These are phyloP conservation scores for Balearica regulorum DNA, from an alignment of 2,797 vertebrate species.

Conservation along the genomic window DNA sequence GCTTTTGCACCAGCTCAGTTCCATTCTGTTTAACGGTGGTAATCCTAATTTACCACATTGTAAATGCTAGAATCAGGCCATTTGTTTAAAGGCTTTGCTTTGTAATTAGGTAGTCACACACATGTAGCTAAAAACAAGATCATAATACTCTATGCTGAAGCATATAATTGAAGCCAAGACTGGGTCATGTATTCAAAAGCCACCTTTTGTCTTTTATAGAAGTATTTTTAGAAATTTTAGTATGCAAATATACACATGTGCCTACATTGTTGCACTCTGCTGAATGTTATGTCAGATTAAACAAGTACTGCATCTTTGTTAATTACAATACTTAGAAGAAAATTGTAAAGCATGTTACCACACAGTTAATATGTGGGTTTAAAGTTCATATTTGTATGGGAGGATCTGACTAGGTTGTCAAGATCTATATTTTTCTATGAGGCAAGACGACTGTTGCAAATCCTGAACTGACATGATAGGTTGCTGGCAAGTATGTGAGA, in stretches of 20 bases:
- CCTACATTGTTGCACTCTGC: conserved; percentile 30
- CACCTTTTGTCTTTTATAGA: conserved; percentile 61
- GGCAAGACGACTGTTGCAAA: not conserved
- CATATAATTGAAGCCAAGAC: conserved; percentile 65
- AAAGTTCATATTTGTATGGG: not conserved
- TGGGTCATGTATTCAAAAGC: conserved; percentile 50
- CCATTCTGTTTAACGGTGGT: not conserved
- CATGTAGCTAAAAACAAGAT: conserved; percentile 63
- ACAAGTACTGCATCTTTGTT: conserved; percentile 7
- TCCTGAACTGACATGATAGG: not conserved
- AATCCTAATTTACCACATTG: not conserved
- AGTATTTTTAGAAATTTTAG: conserved; percentile 66
- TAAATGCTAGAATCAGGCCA: not conserved
- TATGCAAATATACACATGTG: conserved; percentile 72
- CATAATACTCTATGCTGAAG: conserved; percentile 60
- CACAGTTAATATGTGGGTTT: not conserved
- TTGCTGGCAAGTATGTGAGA: not conserved
- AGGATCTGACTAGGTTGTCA: not conserved
- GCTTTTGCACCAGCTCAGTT: not conserved
- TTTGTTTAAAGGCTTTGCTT: conserved; percentile 58
- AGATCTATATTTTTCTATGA: not conserved
- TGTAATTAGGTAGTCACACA: conserved; percentile 74
- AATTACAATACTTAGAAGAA: conserved; percentile 48
- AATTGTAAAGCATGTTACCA: conserved; percentile 23
- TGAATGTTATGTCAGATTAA: conserved; percentile 55